Conservation (phyloP, 2,888 invertebrate species). For the Falcaria lacertinaria region DNA sequence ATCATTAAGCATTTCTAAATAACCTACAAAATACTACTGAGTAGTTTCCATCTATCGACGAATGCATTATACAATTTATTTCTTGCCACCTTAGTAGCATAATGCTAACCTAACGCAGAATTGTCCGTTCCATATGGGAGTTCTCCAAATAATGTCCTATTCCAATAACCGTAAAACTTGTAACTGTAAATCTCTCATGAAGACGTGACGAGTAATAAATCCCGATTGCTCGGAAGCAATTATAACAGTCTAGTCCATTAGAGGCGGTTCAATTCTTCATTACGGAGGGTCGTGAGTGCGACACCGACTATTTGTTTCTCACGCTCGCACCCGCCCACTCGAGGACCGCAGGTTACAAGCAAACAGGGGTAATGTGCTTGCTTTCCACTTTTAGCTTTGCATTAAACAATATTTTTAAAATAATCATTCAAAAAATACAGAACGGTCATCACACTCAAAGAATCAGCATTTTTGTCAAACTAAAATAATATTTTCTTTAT, state of each 20-base stretch:
- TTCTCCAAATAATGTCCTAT: not conserved
- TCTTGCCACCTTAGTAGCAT: too few relatives aligned
- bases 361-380: slow-evolving; percentile 34
- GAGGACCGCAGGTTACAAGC: slow-evolving; percentile 31
- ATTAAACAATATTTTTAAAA: not conserved
- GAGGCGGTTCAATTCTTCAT: slow-evolving; percentile 37
- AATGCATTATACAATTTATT: too few relatives aligned
- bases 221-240: slow-evolving; percentile 45
- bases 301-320: slow-evolving; percentile 68
- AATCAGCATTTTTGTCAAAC: not conserved
- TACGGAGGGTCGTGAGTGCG: slow-evolving; percentile 48
- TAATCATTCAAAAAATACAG: not conserved
- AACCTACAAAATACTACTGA: too few relatives aligned
- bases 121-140: too few relatives aligned
- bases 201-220: slow-evolving; percentile 40
- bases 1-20: too few relatives aligned
- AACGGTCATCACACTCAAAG: not conserved
- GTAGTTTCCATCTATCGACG: too few relatives aligned
- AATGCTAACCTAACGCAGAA: too few relatives aligned
- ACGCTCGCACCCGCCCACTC: slow-evolving; percentile 73
- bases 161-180: not conserved
- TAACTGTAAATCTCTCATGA: slow-evolving; percentile 15
- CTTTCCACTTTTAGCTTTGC: slow-evolving; percentile 12
- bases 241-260: slow-evolving; percentile 40
- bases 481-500: too few relatives aligned